Evolutionary conservation across 2,888 invertebrate species (phyloP), one percentile per base, ranked within the genome.

Genomic region (Leptarthrus brevirostris): DNA sequence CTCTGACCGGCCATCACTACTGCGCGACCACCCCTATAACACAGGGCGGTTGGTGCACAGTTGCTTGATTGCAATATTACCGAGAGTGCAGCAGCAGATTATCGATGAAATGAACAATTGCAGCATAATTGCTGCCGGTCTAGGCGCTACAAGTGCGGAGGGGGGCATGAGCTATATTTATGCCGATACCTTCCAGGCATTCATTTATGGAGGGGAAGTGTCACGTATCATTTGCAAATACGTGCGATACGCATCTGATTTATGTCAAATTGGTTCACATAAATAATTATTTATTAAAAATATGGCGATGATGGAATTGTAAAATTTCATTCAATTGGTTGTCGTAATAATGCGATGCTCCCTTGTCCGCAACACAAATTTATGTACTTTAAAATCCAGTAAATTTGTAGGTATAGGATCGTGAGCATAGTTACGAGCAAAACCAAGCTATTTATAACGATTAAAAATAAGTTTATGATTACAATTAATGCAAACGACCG

Each of bases 51-150:
- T 16, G 34, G 12, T 36, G 2, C 10, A 18, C 54, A 24, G 54
- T 54, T 54, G 54, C 30, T 54, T 54, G 54, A 26, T 26, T 54
- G 54, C 54, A 24, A 26, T 26, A 26, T 18, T n/a, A 24, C 26
- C 6, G 6, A 54, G 30, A 54, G 36, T 36, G 20, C 34, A 20
- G 58, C 12, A 18, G 34, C 18, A 34, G 69, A 30, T 52, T 52
- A 69, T 69, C 69, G 52, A 69, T 69, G 52, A 52, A 52, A 69
- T 69, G 69, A 69, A 69, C 69, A 69, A 69, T 69, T 69, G 69
- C 69, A 34, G 52, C 34, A 52, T 69, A 69, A 69, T 69, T 69
- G 52, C 69, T 52, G 30, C 34, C 52, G 69, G 52, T 69, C 30
- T 34, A 18, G n/a, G 30, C 14, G 26, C 22, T 44, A 36, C 47